Percentiles rank a stretch among this genome's conserved stretches.
Conservation (phyloP, 2,113 vertebrate species). For the Myiozetetes cayanensis region DNA sequence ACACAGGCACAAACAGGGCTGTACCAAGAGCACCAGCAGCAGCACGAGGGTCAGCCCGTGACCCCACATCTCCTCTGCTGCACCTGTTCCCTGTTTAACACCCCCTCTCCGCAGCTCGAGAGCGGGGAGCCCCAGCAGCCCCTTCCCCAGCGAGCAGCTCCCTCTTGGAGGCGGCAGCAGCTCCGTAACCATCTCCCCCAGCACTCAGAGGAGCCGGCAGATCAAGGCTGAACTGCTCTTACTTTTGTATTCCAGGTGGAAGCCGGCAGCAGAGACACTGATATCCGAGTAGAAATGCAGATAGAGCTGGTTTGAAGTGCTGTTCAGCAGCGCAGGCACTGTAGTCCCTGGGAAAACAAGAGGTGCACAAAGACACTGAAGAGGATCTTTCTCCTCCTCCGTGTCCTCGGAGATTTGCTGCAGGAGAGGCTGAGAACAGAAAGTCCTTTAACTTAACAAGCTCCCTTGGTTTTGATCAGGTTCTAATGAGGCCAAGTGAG, state of each 20-base stretch:
- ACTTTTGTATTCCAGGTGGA: slow-evolving; percentile 99
- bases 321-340: slow-evolving; percentile 94
- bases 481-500: slow-evolving; percentile 34
- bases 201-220: neutral
- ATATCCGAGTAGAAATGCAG: slow-evolving; percentile 98
- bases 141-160: neutral
- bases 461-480: slow-evolving; percentile 15
- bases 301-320: slow-evolving; percentile 98
- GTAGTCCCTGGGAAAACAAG: slow-evolving; percentile 84
- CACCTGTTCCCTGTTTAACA: rapidly evolving
- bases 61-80: neutral
- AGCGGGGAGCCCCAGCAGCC: neutral
- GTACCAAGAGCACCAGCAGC: neutral
- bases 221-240: slow-evolving; percentile 57
- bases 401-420: neutral
- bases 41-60: rapidly evolving
- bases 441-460: slow-evolving; percentile 19
- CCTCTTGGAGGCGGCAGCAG: neutral
- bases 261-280: slow-evolving; percentile 96
- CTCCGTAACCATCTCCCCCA: neutral
- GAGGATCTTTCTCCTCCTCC: neutral
- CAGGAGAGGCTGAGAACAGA: slow-evolving; percentile 15
- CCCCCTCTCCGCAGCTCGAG: neutral
- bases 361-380: neutral
- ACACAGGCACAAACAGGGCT: neutral